Base-by-base conservation (phyloP, 2,888 invertebrate genomes). In the Nemurella pictetii region DNA sequence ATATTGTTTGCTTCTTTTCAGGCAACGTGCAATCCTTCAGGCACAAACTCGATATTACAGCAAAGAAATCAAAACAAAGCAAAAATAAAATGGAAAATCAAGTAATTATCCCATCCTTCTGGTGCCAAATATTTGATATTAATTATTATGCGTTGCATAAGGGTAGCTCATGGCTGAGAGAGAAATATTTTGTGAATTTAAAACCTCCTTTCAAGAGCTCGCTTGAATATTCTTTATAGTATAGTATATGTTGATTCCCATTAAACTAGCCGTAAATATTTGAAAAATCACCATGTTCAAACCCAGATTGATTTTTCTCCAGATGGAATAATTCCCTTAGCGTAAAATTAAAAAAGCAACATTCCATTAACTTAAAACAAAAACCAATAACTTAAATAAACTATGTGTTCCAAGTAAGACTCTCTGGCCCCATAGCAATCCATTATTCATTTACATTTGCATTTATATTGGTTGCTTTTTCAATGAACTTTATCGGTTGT, bases 381-480 rank as follows among this genome's bases (percentile, higher is more conserved):
- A 83, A 84, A 73, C 55, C 55, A 55, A 55, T 12, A 75, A 77
- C 75, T 84, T 36, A 84, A 84, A 87, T 87, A 82, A 82, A 82
- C 55, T 82, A 55, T 82, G 72, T 82, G 55, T 82, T 81, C 82
- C 29, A 82, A 27, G 82, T 72, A 82, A 82, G 82, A 82, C 29
- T 55, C 78, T 26, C 28, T 55, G 55, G 82, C 82, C 82, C 81
- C 55, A 15, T 28, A 82, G 87, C 88, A 87, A 87, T 88, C 88
- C 88, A 88, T 88, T 88, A 88, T 88, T 88, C 88, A 88, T 88
- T 87, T 87, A 87, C 88, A 88, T 88, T 88, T 88, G 88, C 88
- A 88, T 88, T 88, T 88, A 88, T 88, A 88, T 88, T 88, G 88
- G 82, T 82, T 82, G 82, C 72, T 82, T 82, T 82, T 82, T 82